Evolutionary conservation across 92 coral and sea anemone species (phyloP), one percentile per base, ranked within the genome.

Genomic region (Pocillopora meandrina): DNA sequence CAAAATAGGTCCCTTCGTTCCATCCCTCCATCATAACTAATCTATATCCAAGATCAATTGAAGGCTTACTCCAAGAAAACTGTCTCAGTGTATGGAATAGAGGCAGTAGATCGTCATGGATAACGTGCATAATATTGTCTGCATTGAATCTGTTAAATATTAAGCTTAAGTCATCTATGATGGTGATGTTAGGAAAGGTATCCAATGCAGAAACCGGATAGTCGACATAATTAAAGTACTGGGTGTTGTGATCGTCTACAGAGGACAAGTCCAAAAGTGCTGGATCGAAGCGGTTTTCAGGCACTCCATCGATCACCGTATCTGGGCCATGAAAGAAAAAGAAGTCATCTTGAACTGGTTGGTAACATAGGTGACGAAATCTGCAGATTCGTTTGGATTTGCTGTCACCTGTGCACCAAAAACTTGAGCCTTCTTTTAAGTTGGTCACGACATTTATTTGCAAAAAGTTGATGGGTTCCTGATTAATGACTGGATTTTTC

Each of bases 101-200:
- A 17, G 99, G 99, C 58, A 97, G 78, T 5, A 97, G 85, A 87
- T 97, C 99, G 62, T 97, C 99, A 55, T 97, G 99, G 42, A 97
- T 21, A 17, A 92, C 94, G 73, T 97, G 99, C 99, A 97, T 97
- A 10, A 94, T 89, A 87, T 97, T 97, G 26, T 95, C 97, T 60
- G 98, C 87, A 78, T 89, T 92, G 26, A 97, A 94, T 55, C 99
- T 94, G 63, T 92, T 97, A 86, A 94, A 97, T 42, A 97, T 81
- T 16, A 92, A 72, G 89, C 90, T 94, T n/a, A 87, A 84, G 14
- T 89, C 96, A 17, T 95, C 88, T 23, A 95, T 36, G 9, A 88
- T n/a, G 5, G 92, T 91, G 67, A 97, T 76, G 47, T 94, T 90
- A 13, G 76, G 36, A 82, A 92, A 91, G 34, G 76, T 81, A 59